A percentile compares a stretch with the other conserved stretches of the same genome.
Evolutionary conservation across 2,888 invertebrate genomes (phyloP).

Genomic region (Euplagia quadripunctaria): DNA sequence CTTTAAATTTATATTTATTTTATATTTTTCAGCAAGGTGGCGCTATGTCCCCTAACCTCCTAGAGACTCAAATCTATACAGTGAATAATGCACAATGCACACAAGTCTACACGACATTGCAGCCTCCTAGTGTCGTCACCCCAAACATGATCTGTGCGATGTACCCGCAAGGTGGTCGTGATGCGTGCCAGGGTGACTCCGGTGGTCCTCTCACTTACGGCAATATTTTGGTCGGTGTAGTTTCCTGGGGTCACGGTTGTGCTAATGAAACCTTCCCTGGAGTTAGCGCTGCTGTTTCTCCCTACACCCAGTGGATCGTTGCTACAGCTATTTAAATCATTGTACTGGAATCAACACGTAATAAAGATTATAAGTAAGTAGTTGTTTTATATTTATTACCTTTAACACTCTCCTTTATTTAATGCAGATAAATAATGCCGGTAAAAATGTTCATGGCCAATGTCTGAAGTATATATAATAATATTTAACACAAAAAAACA

Average conservation of each 20-base stretch:
- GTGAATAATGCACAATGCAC: constrained; percentile 32
- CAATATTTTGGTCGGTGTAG: constrained; percentile 70
- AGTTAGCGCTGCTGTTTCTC: constrained; percentile 74
- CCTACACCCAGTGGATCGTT: constrained; percentile 65
- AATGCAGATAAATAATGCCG: no score
- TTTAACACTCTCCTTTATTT: no score
- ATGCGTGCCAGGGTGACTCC: constrained; percentile 63
- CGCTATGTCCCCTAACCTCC: constrained; percentile 19
- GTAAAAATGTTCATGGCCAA: no score
- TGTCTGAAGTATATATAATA: no score
- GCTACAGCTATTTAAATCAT: background rate
- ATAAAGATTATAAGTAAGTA: no score
- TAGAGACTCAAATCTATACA: constrained; percentile 30
- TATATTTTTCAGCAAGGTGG: constrained; percentile 34
- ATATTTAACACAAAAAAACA: no score
- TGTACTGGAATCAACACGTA: no score
- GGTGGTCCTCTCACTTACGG: constrained; percentile 75
- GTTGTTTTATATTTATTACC: no score
- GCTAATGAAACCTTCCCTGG: constrained; percentile 75
- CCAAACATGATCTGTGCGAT: constrained; percentile 67
- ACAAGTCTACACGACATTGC: constrained; percentile 26
- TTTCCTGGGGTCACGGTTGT: constrained; percentile 82
- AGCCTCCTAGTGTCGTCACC: constrained; percentile 29
- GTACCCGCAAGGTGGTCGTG: constrained; percentile 54
- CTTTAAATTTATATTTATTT: no score